These are phyloP conservation scores for Coenonympha arcania DNA, from an alignment of 2,888 invertebrate species.

Conservation along the genomic window DNA sequence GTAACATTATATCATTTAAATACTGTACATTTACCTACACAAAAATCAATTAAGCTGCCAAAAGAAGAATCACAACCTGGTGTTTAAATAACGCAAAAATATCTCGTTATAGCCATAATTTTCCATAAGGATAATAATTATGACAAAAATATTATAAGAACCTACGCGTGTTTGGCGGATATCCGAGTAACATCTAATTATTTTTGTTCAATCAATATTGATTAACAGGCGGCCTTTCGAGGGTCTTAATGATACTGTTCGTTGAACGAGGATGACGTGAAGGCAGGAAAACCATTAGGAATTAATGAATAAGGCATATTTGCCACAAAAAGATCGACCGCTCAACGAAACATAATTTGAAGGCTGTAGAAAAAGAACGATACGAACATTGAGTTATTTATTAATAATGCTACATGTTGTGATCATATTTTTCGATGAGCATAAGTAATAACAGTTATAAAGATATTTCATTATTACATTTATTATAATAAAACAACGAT, in stretches of 20 bases:
- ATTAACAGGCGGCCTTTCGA: constrained; percentile 26
- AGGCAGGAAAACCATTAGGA: constrained; percentile 27
- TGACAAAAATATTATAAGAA: neutral
- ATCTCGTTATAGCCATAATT: too few relatives aligned
- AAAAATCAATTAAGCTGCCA: too few relatives aligned
- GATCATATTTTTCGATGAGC: neutral
- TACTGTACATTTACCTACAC: too few relatives aligned
- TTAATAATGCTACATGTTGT: too few relatives aligned
- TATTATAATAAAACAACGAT: too few relatives aligned
- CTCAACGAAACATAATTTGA: constrained; percentile 7
- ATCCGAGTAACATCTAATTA: constrained; percentile 4
- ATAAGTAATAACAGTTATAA: too few relatives aligned
- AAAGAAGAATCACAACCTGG: too few relatives aligned
- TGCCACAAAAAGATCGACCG: constrained; percentile 17
- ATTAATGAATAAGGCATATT: constrained; percentile 27
- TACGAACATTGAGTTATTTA: neutral
- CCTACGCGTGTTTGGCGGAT: neutral
- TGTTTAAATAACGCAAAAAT: too few relatives aligned
- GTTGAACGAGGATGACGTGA: constrained; percentile 24
- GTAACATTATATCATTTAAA: too few relatives aligned
- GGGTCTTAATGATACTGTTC: constrained; percentile 24
- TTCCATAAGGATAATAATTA: neutral
- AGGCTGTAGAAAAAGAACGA: constrained; percentile 4
- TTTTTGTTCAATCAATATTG: constrained; percentile 19
- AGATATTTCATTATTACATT: too few relatives aligned